Base-by-base conservation (phyloP, 2,888 invertebrate genomes). In the Acanthacorydalis orientalis region DNA sequence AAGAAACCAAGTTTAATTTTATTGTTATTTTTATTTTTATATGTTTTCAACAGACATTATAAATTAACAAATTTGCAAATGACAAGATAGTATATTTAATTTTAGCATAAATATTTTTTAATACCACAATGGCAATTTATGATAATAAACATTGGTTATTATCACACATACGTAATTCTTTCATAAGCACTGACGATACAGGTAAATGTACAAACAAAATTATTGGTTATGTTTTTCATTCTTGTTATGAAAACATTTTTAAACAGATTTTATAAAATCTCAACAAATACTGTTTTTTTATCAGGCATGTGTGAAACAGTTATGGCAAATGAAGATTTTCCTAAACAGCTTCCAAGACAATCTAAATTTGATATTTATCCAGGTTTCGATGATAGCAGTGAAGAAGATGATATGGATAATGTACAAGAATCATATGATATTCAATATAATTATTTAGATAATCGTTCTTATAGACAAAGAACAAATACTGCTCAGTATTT, bases 131-230 rank as follows among this genome's bases (percentile, higher is more conserved):
- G 95, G 93, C 93, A 55, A 79, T 91, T 53, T 93, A 91, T 65
- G 92, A 95, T 65, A 90, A 95, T 67, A 83, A 83, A 65, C 83
- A 85, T 57, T 95, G 93, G 85, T 73, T 96, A 43, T 72, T 95
- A 46, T 86, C 90, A 50, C 90, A 93, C 66, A 89, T 95, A 54
- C 75, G 90, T 49, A 91, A 93, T 65, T 91, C 92, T 9, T 96
- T 92, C 67, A 88, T 95, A 60, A 87, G 90, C 23, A 89, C 91
- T 16, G 95, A 96, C 69, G 93, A 95, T 66, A 91, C 93, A 57
- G 67, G 67, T 67, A 43, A 44, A 11, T 41, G 2, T 7, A 49
- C 46, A n/a, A 38, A 49, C 31, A 16, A 42, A 10, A 10, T 38
- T 15, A 33, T n/a, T 46, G 16, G 11, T 46, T 14, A 16, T 32